phyloP scores from a whole-genome alignment of 2,888 invertebrate genomes.

The Deroplatys truncata region DNA sequence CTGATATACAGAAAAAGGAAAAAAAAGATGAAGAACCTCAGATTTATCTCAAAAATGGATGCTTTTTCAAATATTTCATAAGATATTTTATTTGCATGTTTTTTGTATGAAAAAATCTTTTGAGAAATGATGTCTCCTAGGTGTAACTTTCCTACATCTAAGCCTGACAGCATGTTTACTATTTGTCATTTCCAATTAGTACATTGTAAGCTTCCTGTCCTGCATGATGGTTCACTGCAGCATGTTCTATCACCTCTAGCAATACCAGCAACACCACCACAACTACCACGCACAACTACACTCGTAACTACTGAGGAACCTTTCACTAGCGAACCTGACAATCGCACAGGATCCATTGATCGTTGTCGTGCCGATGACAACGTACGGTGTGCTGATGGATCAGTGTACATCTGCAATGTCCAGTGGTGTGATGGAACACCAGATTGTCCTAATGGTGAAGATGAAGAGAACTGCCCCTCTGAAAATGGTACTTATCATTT shows the following conservation, averaged over 20 bases:
- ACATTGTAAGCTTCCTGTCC: background rate
- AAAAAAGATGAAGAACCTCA: too few species aligned
- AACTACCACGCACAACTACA: background rate
- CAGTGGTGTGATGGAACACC: slow-evolving; percentile 58
- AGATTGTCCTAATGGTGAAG: slow-evolving; percentile 65
- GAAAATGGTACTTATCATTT: background rate
- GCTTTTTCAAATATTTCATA: too few species aligned
- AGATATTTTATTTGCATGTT: too few species aligned
- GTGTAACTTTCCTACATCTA: background rate
- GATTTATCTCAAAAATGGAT: too few species aligned
- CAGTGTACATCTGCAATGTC: slow-evolving; percentile 52
- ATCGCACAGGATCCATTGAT: slow-evolving; percentile 5
- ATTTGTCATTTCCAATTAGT: background rate
- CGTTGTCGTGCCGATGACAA: slow-evolving; percentile 52
- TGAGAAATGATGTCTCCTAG: background rate
- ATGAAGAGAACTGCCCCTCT: slow-evolving; percentile 58
- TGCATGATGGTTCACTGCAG: background rate
- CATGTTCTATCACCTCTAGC: background rate
- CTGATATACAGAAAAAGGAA: too few species aligned
- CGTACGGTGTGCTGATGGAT: slow-evolving; percentile 49
- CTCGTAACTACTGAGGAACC: background rate
- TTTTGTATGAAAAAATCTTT: background rate
- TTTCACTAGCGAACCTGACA: background rate
- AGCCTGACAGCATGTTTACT: background rate
- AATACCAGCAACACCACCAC: background rate